phyloP scores from a whole-genome alignment of 2,888 invertebrate species.

The Lycia hirtaria region DNA sequence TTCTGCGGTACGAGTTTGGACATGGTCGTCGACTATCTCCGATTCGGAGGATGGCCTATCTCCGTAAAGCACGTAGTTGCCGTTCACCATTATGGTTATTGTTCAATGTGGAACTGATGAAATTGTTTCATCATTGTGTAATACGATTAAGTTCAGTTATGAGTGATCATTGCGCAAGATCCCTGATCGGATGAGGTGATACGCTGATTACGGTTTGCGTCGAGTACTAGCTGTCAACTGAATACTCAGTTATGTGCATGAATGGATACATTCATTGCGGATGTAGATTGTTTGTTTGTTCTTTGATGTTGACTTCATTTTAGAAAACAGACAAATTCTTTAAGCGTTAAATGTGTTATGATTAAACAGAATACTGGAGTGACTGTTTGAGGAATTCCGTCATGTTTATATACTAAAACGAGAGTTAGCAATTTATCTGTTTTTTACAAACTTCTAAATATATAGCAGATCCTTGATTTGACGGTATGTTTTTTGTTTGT shows the following conservation, averaged over 20 bases:
- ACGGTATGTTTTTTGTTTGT: no score
- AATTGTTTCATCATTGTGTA: conserved; percentile 51
- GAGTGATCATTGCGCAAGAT: conserved; percentile 38
- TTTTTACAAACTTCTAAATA: no score
- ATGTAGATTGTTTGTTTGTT: conserved; percentile 76
- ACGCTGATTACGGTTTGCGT: conserved; percentile 38
- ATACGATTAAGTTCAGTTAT: conserved; percentile 42
- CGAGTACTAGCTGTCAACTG: conserved; percentile 44
- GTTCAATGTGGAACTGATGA: conserved; percentile 35
- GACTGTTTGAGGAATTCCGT: conserved; percentile 41
- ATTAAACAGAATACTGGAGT: conserved; percentile 54
- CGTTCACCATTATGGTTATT: conserved; percentile 75
- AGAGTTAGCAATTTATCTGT: no score
- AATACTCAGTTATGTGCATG: conserved; percentile 48
- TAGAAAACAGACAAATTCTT: conserved; percentile 66
- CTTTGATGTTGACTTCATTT: conserved; percentile 50
- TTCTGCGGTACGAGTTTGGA: conserved; percentile 68
- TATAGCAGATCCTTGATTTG: no score
- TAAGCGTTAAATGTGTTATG: conserved; percentile 59
- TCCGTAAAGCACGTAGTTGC: conserved; percentile 78
- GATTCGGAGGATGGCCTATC: conserved; percentile 76
- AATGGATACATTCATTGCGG: conserved; percentile 56
- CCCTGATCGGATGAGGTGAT: conserved; percentile 35
- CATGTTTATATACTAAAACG: conserved; percentile 33
- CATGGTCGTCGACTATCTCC: conserved; percentile 76